Base-by-base conservation (phyloP, 2,797 vertebrate species). In the Trachurus trachurus region DNA sequence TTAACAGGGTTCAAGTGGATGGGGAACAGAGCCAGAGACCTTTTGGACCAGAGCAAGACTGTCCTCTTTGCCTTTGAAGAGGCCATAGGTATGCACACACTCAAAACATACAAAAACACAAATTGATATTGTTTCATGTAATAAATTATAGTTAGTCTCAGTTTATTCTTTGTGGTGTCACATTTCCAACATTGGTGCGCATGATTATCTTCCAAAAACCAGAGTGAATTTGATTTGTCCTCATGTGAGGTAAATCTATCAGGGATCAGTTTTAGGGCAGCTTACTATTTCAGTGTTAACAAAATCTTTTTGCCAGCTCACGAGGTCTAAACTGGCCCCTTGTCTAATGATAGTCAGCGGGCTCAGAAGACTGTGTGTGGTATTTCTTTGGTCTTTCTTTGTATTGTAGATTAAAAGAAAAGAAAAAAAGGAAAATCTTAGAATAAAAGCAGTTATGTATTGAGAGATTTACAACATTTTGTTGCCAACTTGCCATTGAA, bases 1-100 rank as follows among this genome's bases (percentile, higher is more conserved):
- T 86, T 99, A 69, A 99, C 98, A 1, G 98, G 98, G 66, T 99
- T 99, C 89, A 99, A 99, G 83, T 99, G 98, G 98, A 99, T 99
- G 98, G 98, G 98, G 76, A 99, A 98, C 93, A 88, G 98, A 94
- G 96, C 97, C 74, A 96, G 92, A 75, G 96, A 97, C 72, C 96
- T 99, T 21, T 92, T 97, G 92, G 96, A 98, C 79, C 95, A 98
- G 87, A 96, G 94, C 19, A 99, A 99, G 86, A 96, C 91, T 4
- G 97, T 99, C 77, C 93, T 99, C 59, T 99, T 99, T 94, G 98
- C 98, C 59, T 99, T 99, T 93, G 98, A 99, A 85, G 98, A 99
- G 87, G 98, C 98, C 59, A 99, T 99, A 83, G 98, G 98, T 99
- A 96, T 12, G 22, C 13, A 69, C 90, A 84, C 86, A 61, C 26